Evolutionary conservation across 2,113 vertebrate species (phyloP).

Genomic region (Anser brachyrhynchus): DNA sequence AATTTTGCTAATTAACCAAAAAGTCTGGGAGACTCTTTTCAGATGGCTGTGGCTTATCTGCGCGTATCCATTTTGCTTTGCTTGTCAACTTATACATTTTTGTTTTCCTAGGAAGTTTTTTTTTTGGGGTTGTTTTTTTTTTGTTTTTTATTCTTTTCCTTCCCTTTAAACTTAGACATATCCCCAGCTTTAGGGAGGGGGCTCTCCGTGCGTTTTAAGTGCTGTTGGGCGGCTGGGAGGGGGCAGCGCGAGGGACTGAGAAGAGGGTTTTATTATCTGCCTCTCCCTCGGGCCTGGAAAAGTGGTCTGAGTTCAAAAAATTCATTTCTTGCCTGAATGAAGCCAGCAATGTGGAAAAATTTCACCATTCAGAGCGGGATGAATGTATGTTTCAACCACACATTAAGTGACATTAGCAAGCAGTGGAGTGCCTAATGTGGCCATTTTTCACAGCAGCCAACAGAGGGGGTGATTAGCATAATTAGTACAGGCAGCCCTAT

Average conservation of each 20-base stretch:
- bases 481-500: constrained; percentile 95
- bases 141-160: neutral
- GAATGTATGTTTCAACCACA: constrained; percentile 97
- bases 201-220: constrained; percentile 34
- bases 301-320: constrained; percentile 90
- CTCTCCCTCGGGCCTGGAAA: constrained; percentile 80
- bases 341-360: constrained; percentile 96
- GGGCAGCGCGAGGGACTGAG: constrained; percentile 58
- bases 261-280: constrained; percentile 75
- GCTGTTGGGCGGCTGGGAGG: constrained; percentile 57
- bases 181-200: neutral
- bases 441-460: constrained; percentile 96
- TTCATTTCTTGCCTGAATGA: constrained; percentile 95
- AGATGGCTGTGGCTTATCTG: constrained; percentile 41
- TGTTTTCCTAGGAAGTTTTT: constrained; percentile 18
- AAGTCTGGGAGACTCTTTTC: constrained; percentile 12
- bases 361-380: constrained; percentile 91
- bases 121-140: neutral
- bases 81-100: neutral
- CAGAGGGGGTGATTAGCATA: constrained; percentile 96
- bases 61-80: constrained; percentile 17
- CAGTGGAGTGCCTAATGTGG: constrained; percentile 97
- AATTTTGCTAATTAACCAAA: constrained; percentile 57
- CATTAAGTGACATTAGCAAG: constrained; percentile 96
- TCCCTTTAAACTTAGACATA: neutral